Evolutionary conservation across 2,113 vertebrate species (phyloP).

Genomic region (Dasyurus viverrinus): DNA sequence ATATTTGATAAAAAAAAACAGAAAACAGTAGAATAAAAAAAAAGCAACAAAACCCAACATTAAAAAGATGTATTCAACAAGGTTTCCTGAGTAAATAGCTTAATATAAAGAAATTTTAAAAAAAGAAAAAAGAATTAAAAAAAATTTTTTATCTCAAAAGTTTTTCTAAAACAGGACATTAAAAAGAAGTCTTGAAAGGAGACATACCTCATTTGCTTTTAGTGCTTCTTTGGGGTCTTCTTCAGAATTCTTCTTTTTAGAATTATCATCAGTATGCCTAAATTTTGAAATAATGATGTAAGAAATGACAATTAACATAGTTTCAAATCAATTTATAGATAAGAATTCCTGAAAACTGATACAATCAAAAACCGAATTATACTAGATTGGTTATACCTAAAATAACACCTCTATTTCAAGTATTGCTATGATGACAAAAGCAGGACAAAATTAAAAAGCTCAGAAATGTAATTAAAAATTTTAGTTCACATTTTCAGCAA

Average conservation of each 20-base stretch:
- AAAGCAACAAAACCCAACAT: not conserved
- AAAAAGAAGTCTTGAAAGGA: not conserved
- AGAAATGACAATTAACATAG: constrained; percentile 28
- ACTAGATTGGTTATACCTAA: not conserved
- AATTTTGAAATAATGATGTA: not conserved
- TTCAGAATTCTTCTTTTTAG: constrained; percentile 88
- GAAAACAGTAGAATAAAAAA: constrained; percentile 10
- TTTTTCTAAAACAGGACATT: constrained; percentile 2
- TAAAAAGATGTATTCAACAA: not conserved
- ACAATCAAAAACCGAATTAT: not conserved
- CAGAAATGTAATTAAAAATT: not conserved
- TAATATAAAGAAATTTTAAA: not conserved
- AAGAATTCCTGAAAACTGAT: constrained; percentile 35
- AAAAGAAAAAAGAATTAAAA: not conserved
- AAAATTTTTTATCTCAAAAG: constrained; percentile 36
- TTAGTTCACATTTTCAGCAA: not conserved
- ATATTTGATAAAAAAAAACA: constrained; percentile 5
- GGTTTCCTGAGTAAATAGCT: not conserved
- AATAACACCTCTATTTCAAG: not conserved
- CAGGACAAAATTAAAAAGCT: not conserved
- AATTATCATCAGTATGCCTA: constrained; percentile 82
- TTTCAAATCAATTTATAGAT: constrained; percentile 15
- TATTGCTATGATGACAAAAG: not conserved
- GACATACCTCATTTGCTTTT: constrained; percentile 87
- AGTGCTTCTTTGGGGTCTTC: constrained; percentile 85